These are phyloP conservation scores for Willowsia nigromaculata DNA, from an alignment of 2,888 invertebrate genomes.

Conservation along the genomic window DNA sequence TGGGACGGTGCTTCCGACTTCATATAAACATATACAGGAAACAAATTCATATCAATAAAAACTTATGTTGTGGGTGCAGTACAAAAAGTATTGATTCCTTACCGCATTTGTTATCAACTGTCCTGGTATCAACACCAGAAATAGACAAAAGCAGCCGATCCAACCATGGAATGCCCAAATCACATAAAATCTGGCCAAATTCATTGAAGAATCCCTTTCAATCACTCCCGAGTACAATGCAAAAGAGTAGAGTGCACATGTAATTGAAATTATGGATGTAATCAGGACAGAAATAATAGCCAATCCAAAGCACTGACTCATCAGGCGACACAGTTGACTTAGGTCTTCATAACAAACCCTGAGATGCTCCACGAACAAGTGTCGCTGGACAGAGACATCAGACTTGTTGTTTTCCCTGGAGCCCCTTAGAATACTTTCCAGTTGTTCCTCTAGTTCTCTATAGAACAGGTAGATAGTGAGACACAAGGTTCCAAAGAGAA, in stretches of 20 bases:
- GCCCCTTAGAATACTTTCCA: not conserved
- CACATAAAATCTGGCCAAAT: conserved; percentile 34
- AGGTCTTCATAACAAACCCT: conserved; percentile 55
- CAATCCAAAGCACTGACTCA: conserved; percentile 59
- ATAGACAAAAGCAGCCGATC: conserved; percentile 48
- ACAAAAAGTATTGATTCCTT: not conserved
- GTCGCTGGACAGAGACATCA: not conserved
- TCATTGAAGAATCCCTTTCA: not conserved
- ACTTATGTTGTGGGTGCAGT: too few relatives aligned
- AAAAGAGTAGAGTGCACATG: conserved; percentile 43
- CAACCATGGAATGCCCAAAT: conserved; percentile 67
- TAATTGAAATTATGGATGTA: conserved; percentile 50
- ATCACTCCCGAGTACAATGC: conserved; percentile 51
- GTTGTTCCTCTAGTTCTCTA: conserved; percentile 48
- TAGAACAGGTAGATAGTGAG: conserved; percentile 51
- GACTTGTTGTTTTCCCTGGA: not conserved
- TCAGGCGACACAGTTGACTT: conserved; percentile 29
- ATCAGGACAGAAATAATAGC: conserved; percentile 49
- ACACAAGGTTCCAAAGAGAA: conserved; percentile 58
- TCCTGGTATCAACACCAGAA: conserved; percentile 53
- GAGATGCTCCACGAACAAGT: conserved; percentile 49
- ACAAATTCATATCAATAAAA: not conserved
- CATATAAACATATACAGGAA: not conserved
- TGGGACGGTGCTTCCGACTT: conserved; percentile 64
- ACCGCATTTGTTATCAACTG: conserved; percentile 65